phyloP scores from a whole-genome alignment of 2,113 vertebrate genomes.

The Delphinapterus leucas region DNA sequence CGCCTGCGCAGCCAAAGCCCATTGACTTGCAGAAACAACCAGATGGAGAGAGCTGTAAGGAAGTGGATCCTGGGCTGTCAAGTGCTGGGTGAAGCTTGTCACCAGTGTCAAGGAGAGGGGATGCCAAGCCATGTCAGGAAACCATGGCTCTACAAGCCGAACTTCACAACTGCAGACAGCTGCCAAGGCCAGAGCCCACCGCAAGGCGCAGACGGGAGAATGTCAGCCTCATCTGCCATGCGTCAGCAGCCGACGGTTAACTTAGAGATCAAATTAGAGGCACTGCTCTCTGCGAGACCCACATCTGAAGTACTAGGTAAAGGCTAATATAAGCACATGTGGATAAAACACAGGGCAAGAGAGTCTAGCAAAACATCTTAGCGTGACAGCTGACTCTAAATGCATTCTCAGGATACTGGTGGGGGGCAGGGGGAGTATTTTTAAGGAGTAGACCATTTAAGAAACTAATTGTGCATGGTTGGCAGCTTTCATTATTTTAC shows the following conservation, averaged over 20 bases:
- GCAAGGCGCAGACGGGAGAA: background rate
- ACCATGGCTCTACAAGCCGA: background rate
- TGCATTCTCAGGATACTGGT: background rate
- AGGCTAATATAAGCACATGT: background rate
- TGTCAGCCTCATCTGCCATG: background rate
- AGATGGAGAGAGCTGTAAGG: background rate
- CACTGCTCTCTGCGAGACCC: background rate
- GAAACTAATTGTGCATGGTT: background rate
- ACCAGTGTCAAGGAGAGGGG: background rate
- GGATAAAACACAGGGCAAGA: background rate
- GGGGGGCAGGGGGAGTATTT: background rate
- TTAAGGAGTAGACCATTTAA: background rate
- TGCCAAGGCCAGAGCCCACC: background rate
- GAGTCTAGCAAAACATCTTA: background rate
- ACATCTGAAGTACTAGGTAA: background rate
- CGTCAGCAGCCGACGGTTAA: background rate
- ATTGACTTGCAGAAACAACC: background rate
- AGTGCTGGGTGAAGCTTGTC: background rate
- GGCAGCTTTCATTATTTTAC: background rate
- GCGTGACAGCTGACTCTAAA: background rate
- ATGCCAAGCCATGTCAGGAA: background rate
- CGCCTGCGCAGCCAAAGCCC: background rate
- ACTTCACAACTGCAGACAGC: background rate
- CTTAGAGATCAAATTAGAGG: background rate
- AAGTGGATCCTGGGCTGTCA: background rate